phyloP scores from a whole-genome alignment of 2,797 vertebrate genomes.

The Dicrostonyx torquatus region DNA sequence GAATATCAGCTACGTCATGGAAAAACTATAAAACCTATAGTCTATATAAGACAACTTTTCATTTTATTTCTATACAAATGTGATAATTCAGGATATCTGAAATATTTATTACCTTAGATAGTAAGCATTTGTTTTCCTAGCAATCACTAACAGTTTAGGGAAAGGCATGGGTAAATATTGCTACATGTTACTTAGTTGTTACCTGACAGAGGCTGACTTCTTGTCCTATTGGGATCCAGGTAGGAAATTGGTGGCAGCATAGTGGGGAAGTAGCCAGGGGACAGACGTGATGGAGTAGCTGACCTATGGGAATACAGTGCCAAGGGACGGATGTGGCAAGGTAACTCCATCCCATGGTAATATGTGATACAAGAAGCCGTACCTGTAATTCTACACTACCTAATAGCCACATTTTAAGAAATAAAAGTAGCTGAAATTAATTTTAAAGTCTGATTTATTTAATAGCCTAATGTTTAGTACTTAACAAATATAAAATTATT shows the following conservation, averaged over 20 bases:
- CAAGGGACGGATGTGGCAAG: neutral
- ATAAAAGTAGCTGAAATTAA: conserved; percentile 39
- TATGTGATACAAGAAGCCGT: neutral
- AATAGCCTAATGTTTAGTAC: neutral
- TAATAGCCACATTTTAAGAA: conserved; percentile 19
- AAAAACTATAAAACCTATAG: conserved; percentile 1
- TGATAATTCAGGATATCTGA: neutral
- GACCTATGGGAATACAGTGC: neutral
- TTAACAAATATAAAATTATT: conserved; percentile 42
- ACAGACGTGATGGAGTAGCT: neutral
- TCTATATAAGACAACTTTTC: neutral
- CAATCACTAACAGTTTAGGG: neutral
- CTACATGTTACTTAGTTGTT: neutral
- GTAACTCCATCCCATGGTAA: neutral
- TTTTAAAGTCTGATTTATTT: conserved; percentile 23
- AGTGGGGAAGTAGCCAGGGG: neutral
- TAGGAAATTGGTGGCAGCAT: neutral
- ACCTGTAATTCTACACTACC: neutral
- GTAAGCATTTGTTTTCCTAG: conserved; percentile 19
- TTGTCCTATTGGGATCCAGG: neutral
- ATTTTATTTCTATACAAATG: neutral
- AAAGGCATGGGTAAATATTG: neutral
- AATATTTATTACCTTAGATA: conserved; percentile 43
- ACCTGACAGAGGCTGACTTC: conserved; percentile 21
- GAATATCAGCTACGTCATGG: conserved; percentile 29